Conservation (phyloP, 2,888 invertebrate species). For the Busseola fusca region DNA sequence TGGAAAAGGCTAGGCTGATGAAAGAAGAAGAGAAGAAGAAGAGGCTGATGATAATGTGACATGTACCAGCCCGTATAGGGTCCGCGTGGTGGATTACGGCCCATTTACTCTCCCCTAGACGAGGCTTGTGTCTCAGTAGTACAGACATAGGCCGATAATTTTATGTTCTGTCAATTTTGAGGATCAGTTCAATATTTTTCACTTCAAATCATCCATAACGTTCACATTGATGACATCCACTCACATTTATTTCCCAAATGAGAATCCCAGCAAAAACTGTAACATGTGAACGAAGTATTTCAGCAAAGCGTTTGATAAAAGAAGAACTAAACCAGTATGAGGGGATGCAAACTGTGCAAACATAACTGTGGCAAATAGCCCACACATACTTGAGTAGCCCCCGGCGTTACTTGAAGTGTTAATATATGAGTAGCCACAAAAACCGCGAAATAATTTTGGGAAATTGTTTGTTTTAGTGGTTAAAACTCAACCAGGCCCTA, state of each 20-base stretch:
- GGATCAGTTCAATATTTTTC: neutral
- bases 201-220: neutral
- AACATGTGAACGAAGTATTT: slow-evolving; percentile 10
- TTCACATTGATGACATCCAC: neutral
- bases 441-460: slow-evolving; percentile 37
- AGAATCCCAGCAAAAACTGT: slow-evolving; percentile 4
- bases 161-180: neutral
- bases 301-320: slow-evolving; percentile 26
- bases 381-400: slow-evolving; percentile 47
- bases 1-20: no score
- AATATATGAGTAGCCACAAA: slow-evolving; percentile 56
- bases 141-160: neutral
- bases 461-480: neutral
- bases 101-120: neutral
- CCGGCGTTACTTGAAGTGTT: slow-evolving; percentile 48
- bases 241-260: neutral
- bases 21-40: no score
- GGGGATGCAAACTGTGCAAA: slow-evolving; percentile 53
- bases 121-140: neutral
- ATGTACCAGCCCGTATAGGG: neutral
- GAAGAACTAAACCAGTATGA: slow-evolving; percentile 21
- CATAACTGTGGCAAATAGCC: slow-evolving; percentile 49
- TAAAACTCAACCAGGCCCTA: neutral
- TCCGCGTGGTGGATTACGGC: neutral
- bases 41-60: neutral